Conservation (phyloP, 2,113 vertebrate species). For the Dinomys branickii region DNA sequence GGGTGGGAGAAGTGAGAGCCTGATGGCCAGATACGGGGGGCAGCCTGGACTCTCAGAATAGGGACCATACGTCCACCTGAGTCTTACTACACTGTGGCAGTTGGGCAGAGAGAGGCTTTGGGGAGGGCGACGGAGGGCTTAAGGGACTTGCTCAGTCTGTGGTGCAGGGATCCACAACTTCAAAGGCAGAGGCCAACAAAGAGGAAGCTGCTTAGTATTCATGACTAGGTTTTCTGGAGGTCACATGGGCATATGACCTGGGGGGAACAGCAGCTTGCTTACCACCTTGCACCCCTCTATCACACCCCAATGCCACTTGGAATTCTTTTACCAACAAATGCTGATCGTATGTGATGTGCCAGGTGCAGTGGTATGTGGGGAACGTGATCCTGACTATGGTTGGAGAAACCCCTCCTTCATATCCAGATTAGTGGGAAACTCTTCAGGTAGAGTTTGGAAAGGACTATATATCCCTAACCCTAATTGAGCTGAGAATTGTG, state of each 20-base stretch:
- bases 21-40: background rate
- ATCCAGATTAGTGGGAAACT: background rate
- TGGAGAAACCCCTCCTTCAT: background rate
- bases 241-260: background rate
- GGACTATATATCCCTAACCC: fast-evolving
- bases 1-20: background rate
- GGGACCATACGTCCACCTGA: background rate
- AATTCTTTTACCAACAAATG: background rate
- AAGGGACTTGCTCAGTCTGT: background rate
- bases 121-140: background rate
- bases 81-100: background rate
- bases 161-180: background rate
- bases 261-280: background rate
- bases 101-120: fast-evolving
- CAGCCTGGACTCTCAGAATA: background rate
- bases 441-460: background rate
- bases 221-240: background rate
- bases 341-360: no score
- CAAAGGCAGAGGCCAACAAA: background rate
- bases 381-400: background rate
- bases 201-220: background rate
- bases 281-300: background rate
- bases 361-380: fast-evolving
- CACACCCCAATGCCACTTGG: no score
- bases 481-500: background rate